phyloP scores from a whole-genome alignment of 2,888 invertebrate genomes.

The Sphaerophoria rueppellii region DNA sequence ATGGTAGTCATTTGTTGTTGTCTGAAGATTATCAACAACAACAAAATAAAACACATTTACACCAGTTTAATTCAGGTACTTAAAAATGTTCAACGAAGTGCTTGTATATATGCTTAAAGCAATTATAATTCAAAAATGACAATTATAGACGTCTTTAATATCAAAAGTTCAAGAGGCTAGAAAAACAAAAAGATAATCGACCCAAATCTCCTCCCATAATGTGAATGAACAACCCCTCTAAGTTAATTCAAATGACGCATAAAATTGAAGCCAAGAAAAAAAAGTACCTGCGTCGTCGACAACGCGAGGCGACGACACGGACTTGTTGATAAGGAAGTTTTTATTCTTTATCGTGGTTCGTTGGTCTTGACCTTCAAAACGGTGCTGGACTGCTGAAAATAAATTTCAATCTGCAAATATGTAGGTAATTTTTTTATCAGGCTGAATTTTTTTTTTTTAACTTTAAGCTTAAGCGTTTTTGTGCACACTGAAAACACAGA shows the following conservation, averaged over 20 bases:
- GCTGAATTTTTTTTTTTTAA: too few species aligned
- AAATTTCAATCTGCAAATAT: too few species aligned
- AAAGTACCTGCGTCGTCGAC: slow-evolving; percentile 1
- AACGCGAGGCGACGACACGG: neutral
- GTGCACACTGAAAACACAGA: too few species aligned
- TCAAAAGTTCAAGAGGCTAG: slow-evolving; percentile 29
- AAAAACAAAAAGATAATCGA: slow-evolving; percentile 17
- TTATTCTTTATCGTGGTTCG: slow-evolving; percentile 12
- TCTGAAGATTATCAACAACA: neutral
- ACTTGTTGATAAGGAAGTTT: slow-evolving; percentile 25
- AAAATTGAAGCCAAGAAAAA: neutral
- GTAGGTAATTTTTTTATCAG: too few species aligned
- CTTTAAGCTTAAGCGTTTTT: too few species aligned
- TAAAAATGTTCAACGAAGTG: neutral
- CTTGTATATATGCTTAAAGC: neutral
- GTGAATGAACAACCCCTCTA: neutral
- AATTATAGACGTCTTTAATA: slow-evolving; percentile 5
- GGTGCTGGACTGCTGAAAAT: neutral
- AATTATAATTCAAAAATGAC: slow-evolving; percentile 8
- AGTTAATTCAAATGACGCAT: slow-evolving; percentile 16
- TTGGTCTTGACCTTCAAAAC: neutral
- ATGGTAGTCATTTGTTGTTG: neutral
- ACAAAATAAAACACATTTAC: neutral
- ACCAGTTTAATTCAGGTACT: neutral
- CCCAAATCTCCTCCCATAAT: slow-evolving; percentile 31